Conservation (phyloP, 2,113 vertebrate species). For the Leucoraja erinaceus region DNA sequence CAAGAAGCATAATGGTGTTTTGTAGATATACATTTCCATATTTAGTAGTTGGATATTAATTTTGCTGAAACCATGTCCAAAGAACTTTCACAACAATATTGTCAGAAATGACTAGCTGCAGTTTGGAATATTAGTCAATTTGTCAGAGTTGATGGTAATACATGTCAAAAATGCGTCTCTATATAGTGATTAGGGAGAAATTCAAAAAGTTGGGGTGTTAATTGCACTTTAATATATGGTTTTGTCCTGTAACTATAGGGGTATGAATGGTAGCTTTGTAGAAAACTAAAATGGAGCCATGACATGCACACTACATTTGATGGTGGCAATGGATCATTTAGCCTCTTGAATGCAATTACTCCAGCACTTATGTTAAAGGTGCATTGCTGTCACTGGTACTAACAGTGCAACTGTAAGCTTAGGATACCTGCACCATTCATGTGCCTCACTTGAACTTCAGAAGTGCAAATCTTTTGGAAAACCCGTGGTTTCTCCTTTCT, state of each 20-base stretch:
- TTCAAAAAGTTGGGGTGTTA: neutral
- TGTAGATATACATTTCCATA: neutral
- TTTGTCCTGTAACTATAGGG: neutral
- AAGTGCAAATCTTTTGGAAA: constrained; percentile 36
- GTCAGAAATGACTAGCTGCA: neutral
- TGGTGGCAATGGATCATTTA: constrained; percentile 27
- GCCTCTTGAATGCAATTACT: constrained; percentile 34
- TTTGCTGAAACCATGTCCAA: neutral
- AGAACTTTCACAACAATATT: neutral
- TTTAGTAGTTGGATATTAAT: neutral
- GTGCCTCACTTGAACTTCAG: constrained; percentile 27
- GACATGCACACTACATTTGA: constrained; percentile 21
- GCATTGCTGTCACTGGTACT: constrained; percentile 32
- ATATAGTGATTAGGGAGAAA: neutral
- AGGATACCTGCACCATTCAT: constrained; percentile 35
- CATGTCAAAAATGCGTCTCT: neutral
- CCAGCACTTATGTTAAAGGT: constrained; percentile 35
- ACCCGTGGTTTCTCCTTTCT: constrained; percentile 35
- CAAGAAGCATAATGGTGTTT: neutral
- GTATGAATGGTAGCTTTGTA: neutral
- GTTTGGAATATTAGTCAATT: neutral
- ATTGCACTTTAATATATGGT: neutral
- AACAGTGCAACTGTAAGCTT: constrained; percentile 32
- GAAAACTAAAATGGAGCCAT: constrained; percentile 21
- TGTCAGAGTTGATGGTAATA: neutral